phyloP scores from a whole-genome alignment of 2,888 invertebrate genomes.

The Cepaea hortensis region DNA sequence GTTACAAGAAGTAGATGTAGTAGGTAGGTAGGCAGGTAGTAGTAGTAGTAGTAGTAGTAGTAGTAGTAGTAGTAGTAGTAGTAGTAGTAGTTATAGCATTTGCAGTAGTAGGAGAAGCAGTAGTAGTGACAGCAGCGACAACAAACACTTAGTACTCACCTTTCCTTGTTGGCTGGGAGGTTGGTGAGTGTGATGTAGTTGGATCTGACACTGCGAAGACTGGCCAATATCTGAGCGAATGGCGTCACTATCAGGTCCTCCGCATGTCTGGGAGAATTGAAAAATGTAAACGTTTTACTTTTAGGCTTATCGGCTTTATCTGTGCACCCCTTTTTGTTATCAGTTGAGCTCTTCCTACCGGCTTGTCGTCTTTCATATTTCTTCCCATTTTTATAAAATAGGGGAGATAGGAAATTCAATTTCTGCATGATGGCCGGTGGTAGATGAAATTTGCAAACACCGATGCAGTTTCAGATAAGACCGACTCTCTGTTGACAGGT shows the following conservation, averaged over 20 bases:
- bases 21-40: too few species aligned
- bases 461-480: too few species aligned
- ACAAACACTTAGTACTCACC: slow-evolving; percentile 60
- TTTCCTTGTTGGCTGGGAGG: slow-evolving; percentile 74
- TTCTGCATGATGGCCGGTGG: slow-evolving; percentile 42
- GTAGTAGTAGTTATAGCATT: too few species aligned
- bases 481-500: too few species aligned
- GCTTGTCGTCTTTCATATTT: slow-evolving; percentile 23
- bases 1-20: too few species aligned
- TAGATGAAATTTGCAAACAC: too few species aligned
- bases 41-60: slow-evolving; percentile 20
- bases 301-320: slow-evolving; percentile 47
- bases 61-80: slow-evolving; percentile 29
- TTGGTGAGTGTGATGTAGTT: slow-evolving; percentile 98
- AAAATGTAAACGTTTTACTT: slow-evolving; percentile 62
- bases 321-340: slow-evolving; percentile 37
- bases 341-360: slow-evolving; percentile 34
- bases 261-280: slow-evolving; percentile 86
- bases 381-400: slow-evolving; percentile 51
- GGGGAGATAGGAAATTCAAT: slow-evolving; percentile 47
- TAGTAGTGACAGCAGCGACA: background rate
- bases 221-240: slow-evolving; percentile 99
- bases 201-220: slow-evolving; percentile 97
- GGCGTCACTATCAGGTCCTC: slow-evolving; percentile 99
- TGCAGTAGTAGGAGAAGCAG: too few species aligned